Evolutionary conservation across 2,797 vertebrate species (phyloP).

Genomic region (Sphenopsis melanotis): DNA sequence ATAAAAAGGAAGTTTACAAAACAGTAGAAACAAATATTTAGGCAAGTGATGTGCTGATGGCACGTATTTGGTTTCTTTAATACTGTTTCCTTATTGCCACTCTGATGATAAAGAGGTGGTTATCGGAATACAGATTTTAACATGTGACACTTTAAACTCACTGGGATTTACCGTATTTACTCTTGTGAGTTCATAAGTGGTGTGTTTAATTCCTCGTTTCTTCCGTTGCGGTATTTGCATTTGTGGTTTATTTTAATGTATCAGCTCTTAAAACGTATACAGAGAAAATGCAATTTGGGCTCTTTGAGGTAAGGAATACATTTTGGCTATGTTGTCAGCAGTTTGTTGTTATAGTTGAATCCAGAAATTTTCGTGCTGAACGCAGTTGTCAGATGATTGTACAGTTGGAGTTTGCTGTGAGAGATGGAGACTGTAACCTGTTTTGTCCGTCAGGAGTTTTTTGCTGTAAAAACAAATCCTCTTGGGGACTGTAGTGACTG

Average conservation of each 20-base stretch:
- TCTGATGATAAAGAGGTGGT: background rate
- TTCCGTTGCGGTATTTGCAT: background rate
- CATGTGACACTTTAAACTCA: fast-evolving
- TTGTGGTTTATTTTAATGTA: background rate
- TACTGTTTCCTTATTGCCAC: background rate
- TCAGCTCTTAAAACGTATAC: fast-evolving
- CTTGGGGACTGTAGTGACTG: background rate
- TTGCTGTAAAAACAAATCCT: fast-evolving
- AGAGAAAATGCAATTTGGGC: background rate
- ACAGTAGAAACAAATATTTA: background rate
- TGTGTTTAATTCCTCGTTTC: background rate
- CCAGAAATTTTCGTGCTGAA: background rate
- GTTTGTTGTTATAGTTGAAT: background rate
- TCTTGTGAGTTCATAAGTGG: background rate
- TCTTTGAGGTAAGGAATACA: background rate
- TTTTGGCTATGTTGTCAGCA: background rate
- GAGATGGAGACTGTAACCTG: background rate
- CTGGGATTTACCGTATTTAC: background rate
- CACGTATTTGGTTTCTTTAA: fast-evolving
- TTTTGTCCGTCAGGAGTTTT: background rate
- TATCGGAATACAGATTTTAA: background rate
- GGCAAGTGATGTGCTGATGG: background rate
- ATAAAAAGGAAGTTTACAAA: background rate
- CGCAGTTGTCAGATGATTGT: fast-evolving
- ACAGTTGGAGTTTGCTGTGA: background rate